Evolutionary conservation across 1,140 invertebrate genomes (phyloP).

Genomic region (Drosophila paulistorum): DNA sequence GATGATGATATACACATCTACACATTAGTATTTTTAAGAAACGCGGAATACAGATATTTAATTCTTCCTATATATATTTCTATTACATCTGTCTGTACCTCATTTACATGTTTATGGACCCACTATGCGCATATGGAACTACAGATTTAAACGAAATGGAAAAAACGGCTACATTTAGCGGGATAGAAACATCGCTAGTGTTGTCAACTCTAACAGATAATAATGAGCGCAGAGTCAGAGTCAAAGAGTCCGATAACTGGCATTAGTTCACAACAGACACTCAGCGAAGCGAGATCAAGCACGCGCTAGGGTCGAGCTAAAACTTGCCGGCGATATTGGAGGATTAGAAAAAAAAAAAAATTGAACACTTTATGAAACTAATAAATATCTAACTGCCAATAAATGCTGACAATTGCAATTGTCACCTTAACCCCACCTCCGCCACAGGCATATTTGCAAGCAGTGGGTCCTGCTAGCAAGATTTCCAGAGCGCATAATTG

Average conservation of each 20-base stretch:
- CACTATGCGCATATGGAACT: too few relatives aligned
- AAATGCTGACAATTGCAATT: background rate
- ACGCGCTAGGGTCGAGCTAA: conserved; percentile 43
- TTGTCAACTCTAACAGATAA: conserved; percentile 35
- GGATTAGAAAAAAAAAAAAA: background rate
- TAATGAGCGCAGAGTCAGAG: conserved; percentile 34
- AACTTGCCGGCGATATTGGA: conserved; percentile 29
- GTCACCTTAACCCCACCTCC: conserved; percentile 2
- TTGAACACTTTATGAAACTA: conserved; percentile 16
- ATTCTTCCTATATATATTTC: too few relatives aligned
- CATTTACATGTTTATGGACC: too few relatives aligned
- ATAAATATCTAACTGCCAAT: background rate
- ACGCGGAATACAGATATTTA: too few relatives aligned
- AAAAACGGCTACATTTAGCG: conserved; percentile 23
- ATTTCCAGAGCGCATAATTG: background rate
- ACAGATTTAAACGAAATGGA: too few relatives aligned
- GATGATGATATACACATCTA: too few relatives aligned
- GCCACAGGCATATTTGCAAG: background rate
- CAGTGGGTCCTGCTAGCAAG: conserved; percentile 5
- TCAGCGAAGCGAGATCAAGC: conserved; percentile 67
- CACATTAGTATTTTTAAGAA: too few relatives aligned
- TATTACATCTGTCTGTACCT: too few relatives aligned
- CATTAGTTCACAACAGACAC: conserved; percentile 69
- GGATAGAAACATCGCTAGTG: conserved; percentile 13
- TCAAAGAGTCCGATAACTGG: conserved; percentile 50